phyloP scores from a whole-genome alignment of 2,797 vertebrate genomes.

The Acrocephalus scirpaceus region DNA sequence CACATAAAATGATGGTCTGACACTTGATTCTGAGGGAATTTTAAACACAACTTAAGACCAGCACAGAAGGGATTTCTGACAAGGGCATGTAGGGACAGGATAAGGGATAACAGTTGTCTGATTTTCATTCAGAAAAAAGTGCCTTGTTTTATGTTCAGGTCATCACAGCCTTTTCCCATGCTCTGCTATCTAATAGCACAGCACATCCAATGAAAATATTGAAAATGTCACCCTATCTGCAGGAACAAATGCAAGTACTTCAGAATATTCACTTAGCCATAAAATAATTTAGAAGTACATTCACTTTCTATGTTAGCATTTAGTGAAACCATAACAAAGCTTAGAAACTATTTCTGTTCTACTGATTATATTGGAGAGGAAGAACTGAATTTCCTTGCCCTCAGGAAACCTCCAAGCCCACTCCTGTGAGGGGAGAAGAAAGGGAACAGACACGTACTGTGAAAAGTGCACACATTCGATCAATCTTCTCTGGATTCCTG shows the following conservation, averaged over 20 bases:
- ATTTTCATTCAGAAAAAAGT: not conserved
- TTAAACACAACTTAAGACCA: not conserved
- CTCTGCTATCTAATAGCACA: not conserved
- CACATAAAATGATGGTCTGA: not conserved
- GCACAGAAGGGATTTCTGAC: not conserved
- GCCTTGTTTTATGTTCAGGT: not conserved
- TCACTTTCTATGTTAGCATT: not conserved
- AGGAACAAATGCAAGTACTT: not conserved
- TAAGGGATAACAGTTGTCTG: not conserved
- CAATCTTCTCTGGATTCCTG: slow-evolving; percentile 96
- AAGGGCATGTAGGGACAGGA: not conserved
- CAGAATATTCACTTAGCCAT: slow-evolving; percentile 2
- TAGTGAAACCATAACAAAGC: slow-evolving; percentile 21
- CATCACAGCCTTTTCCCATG: not conserved
- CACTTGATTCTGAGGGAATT: not conserved
- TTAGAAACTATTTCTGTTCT: not conserved
- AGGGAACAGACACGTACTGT: slow-evolving; percentile 83
- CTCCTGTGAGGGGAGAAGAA: not conserved
- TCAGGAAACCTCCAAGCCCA: not conserved
- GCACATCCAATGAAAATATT: not conserved
- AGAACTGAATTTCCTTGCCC: not conserved
- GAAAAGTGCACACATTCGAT: slow-evolving; percentile 95
- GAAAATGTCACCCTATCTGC: not conserved
- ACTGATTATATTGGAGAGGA: not conserved
- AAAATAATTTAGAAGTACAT: not conserved